Evolutionary conservation across 2,888 invertebrate species (phyloP).

Genomic region (Campaea margaritaria): DNA sequence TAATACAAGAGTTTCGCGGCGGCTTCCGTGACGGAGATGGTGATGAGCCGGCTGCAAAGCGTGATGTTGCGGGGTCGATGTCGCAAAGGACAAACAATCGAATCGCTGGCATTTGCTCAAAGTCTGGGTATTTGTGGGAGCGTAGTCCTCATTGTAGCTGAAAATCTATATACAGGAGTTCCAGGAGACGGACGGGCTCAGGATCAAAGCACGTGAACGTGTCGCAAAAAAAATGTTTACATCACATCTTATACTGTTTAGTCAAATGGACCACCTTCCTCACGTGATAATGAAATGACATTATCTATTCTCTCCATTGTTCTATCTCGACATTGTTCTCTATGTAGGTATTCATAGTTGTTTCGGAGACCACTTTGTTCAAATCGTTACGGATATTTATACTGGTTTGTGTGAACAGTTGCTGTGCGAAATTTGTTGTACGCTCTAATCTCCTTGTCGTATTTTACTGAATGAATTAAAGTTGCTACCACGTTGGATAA

Average conservation of each 20-base stretch:
- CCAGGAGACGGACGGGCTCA: too few species aligned
- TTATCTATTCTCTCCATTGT: constrained; percentile 16
- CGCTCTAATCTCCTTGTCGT: constrained; percentile 1
- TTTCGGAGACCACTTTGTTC: constrained; percentile 7
- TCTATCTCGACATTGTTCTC: constrained; percentile 6
- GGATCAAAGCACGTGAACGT: too few species aligned
- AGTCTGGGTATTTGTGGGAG: too few species aligned
- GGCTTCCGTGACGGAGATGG: too few species aligned
- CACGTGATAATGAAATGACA: constrained; percentile 6
- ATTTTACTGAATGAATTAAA: background rate
- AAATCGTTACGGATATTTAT: constrained; percentile 8
- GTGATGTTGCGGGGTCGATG: too few species aligned
- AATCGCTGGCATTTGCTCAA: too few species aligned
- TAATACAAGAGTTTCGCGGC: too few species aligned
- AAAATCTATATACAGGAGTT: too few species aligned
- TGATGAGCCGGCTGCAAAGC: too few species aligned
- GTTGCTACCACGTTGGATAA: background rate
- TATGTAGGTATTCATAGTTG: constrained; percentile 1
- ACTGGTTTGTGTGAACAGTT: constrained; percentile 8
- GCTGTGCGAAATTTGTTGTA: background rate
- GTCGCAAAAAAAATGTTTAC: too few species aligned
- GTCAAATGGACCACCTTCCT: background rate
- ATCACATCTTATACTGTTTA: background rate
- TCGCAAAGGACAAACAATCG: too few species aligned
- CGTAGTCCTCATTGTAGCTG: too few species aligned